These are phyloP conservation scores for Oriolus oriolus DNA, from an alignment of 2,113 vertebrate species.

Conservation along the genomic window DNA sequence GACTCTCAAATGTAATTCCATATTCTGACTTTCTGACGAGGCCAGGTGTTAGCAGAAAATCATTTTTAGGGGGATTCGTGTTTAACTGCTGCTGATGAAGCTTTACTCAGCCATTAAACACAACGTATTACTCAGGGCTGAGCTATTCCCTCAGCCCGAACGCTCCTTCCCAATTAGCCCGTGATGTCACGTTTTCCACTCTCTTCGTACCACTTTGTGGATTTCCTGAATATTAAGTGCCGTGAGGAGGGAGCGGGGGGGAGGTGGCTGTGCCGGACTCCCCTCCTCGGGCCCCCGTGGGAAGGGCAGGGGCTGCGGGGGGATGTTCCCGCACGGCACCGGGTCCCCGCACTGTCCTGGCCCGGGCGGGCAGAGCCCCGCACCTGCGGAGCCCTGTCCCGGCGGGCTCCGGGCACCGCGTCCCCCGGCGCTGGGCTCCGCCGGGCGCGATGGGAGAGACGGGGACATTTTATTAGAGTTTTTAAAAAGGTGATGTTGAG, in stretches of 20 bases:
- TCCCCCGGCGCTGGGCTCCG: neutral
- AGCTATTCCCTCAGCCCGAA: slow-evolving; percentile 25
- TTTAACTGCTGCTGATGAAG: neutral
- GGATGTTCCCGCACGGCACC: neutral
- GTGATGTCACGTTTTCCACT: slow-evolving; percentile 69
- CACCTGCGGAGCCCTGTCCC: neutral
- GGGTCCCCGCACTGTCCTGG: neutral
- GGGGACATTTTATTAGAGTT: fast-evolving
- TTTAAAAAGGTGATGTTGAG: neutral
- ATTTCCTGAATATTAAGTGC: slow-evolving; percentile 59
- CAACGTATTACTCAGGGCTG: neutral
- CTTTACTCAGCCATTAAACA: neutral
- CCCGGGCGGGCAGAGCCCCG: neutral
- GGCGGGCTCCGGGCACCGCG: neutral
- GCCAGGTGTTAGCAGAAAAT: slow-evolving; percentile 41
- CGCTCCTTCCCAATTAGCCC: slow-evolving; percentile 26
- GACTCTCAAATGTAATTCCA: neutral
- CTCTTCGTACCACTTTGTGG: slow-evolving; percentile 30
- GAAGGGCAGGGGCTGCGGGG: neutral
- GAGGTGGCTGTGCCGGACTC: neutral
- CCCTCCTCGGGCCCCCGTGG: neutral
- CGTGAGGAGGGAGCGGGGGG: neutral
- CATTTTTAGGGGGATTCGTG: neutral
- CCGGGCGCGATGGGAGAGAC: neutral
- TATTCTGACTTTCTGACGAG: neutral